Conservation (phyloP, 2,797 vertebrate species). For the Scomberomorus guttatus region DNA sequence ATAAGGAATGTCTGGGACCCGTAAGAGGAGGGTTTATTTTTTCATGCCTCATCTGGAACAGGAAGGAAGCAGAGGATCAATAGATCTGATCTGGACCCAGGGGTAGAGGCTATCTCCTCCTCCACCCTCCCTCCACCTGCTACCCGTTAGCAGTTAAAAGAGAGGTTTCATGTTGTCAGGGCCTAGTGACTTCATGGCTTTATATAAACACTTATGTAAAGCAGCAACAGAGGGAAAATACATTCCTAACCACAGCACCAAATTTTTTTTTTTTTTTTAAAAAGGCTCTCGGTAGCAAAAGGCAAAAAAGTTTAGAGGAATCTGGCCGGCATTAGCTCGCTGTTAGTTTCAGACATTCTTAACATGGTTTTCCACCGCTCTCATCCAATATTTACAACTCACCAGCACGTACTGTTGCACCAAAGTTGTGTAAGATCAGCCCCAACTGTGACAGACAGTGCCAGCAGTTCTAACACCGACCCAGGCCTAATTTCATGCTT, state of each 20-base stretch:
- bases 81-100: slow-evolving; percentile 81
- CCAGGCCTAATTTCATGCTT: slow-evolving; percentile 60
- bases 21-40: slow-evolving; percentile 81
- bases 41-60: slow-evolving; percentile 83
- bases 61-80: slow-evolving; percentile 84
- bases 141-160: slow-evolving; percentile 67
- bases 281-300: slow-evolving; percentile 14
- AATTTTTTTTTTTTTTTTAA: no score
- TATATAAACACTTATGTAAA: slow-evolving; percentile 57
- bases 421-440: slow-evolving; percentile 49
- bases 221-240: slow-evolving; percentile 35
- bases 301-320: slow-evolving; percentile 19
- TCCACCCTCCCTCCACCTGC: slow-evolving; percentile 41
- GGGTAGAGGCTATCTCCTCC: slow-evolving; percentile 71
- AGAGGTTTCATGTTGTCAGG: slow-evolving; percentile 73
- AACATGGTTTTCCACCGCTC: slow-evolving; percentile 34
- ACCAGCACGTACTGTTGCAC: slow-evolving; percentile 10
- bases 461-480: slow-evolving; percentile 49
- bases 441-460: slow-evolving; percentile 64
- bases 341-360: slow-evolving; percentile 60
- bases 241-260: slow-evolving; percentile 35
- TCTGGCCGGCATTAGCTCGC: slow-evolving; percentile 23
- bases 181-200: slow-evolving; percentile 73
- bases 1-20: slow-evolving; percentile 83
- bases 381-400: slow-evolving; percentile 44